Percentiles rank a stretch among this genome's conserved stretches.
Conservation (phyloP, 2,888 invertebrate species). For the Cerceris ruficornis region DNA sequence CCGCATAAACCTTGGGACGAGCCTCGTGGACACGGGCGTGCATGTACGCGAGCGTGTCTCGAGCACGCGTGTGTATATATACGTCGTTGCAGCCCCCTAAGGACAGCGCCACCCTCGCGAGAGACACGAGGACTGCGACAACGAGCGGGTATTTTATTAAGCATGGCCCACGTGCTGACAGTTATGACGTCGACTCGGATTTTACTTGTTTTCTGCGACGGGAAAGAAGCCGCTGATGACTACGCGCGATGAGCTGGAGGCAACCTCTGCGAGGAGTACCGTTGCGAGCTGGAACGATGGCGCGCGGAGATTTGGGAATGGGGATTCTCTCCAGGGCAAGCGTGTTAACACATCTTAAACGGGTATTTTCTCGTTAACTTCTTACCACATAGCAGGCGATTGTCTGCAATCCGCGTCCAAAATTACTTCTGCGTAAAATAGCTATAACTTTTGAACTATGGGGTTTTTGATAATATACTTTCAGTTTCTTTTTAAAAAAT, state of each 20-base stretch:
- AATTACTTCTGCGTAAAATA: too few species aligned
- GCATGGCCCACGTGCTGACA: constrained; percentile 71
- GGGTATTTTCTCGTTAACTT: too few species aligned
- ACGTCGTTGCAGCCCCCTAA: constrained; percentile 26
- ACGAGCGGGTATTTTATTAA: constrained; percentile 71
- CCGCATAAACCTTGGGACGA: constrained; percentile 51
- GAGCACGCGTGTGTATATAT: constrained; percentile 9
- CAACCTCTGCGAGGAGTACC: too few species aligned
- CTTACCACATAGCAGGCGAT: too few species aligned
- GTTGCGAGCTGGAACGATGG: too few species aligned
- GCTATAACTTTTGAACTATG: too few species aligned
- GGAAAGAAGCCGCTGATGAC: constrained; percentile 55
- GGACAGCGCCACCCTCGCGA: constrained; percentile 48
- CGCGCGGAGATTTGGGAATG: too few species aligned
- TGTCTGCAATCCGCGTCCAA: too few species aligned
- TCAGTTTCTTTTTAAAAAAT: too few species aligned
- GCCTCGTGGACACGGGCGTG: constrained; percentile 5
- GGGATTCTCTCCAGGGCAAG: too few species aligned
- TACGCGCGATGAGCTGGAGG: constrained; percentile 18
- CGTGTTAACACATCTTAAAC: too few species aligned
- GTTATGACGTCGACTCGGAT: constrained; percentile 70
- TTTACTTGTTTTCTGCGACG: constrained; percentile 64
- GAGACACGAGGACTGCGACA: constrained; percentile 56
- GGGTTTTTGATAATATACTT: too few species aligned
- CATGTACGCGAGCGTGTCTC: not conserved